phyloP scores from a whole-genome alignment of 2,113 vertebrate genomes.

The Ailuropoda melanoleuca region DNA sequence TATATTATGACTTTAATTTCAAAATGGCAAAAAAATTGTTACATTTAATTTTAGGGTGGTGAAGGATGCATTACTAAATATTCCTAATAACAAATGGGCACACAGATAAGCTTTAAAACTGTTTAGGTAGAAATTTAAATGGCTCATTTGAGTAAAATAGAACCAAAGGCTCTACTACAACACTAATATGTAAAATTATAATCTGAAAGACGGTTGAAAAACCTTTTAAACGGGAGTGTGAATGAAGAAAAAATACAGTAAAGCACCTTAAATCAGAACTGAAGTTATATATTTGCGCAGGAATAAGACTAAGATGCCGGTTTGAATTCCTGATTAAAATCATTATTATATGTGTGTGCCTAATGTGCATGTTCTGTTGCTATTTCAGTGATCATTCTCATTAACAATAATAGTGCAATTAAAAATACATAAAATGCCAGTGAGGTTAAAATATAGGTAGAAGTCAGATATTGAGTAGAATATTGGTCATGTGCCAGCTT shows the following conservation, averaged over 20 bases:
- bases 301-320: not conserved
- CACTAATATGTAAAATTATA: not conserved
- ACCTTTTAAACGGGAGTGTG: not conserved
- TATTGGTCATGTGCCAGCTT: too few relatives aligned
- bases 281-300: not conserved
- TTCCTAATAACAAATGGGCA: not conserved
- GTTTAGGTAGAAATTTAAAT: constrained; percentile 9
- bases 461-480: not conserved
- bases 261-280: not conserved
- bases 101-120: not conserved
- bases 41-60: not conserved
- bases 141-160: not conserved
- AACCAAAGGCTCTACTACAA: not conserved
- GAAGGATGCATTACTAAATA: not conserved
- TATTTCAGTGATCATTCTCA: not conserved
- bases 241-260: not conserved
- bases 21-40: not conserved
- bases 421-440: not conserved
- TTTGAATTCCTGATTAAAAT: not conserved
- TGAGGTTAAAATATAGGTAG: not conserved
- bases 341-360: not conserved
- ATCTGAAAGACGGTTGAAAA: not conserved
- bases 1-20: not conserved
- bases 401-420: not conserved
- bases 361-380: not conserved